These are phyloP conservation scores for Litoditis marina DNA, from an alignment of 2,888 invertebrate genomes.

Conservation along the genomic window DNA sequence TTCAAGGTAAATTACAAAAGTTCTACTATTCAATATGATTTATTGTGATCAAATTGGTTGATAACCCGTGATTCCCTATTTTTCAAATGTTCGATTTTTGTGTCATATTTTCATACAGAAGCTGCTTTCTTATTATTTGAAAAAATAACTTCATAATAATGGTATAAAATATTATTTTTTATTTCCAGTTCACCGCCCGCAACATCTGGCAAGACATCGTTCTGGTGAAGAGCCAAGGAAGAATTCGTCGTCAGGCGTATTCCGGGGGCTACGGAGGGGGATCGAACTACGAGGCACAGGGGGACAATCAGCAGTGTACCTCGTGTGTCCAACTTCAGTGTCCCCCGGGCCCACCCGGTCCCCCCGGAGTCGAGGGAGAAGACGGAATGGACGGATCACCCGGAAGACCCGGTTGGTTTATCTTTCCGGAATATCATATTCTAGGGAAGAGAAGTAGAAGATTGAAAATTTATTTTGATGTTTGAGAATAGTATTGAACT, in stretches of 20 bases:
- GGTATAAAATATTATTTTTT: slow-evolving; percentile 1
- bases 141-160: neutral
- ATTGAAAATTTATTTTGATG: too few species aligned
- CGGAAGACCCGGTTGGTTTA: slow-evolving; percentile 30
- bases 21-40: too few species aligned
- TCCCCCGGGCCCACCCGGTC: slow-evolving; percentile 60
- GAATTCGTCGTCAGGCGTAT: slow-evolving; percentile 47
- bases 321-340: slow-evolving; percentile 60
- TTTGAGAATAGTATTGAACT: neutral
- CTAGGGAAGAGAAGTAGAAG: too few species aligned
- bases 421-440: too few species aligned
- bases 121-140: slow-evolving; percentile 3
- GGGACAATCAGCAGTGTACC: slow-evolving; percentile 54
- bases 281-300: slow-evolving; percentile 18
- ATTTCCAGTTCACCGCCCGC: slow-evolving; percentile 54
- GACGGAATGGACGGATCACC: slow-evolving; percentile 44
- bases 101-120: too few species aligned
- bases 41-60: too few species aligned
- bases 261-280: slow-evolving; percentile 40
- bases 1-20: too few species aligned
- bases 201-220: slow-evolving; percentile 58
- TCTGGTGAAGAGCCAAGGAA: slow-evolving; percentile 46
- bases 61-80: too few species aligned
- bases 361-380: slow-evolving; percentile 59
- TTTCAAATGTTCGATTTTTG: too few species aligned